Percentiles rank a stretch among this genome's conserved stretches.
Evolutionary conservation across 1,140 invertebrate species (phyloP).

Genomic region (Drosophila micromelanica): DNA sequence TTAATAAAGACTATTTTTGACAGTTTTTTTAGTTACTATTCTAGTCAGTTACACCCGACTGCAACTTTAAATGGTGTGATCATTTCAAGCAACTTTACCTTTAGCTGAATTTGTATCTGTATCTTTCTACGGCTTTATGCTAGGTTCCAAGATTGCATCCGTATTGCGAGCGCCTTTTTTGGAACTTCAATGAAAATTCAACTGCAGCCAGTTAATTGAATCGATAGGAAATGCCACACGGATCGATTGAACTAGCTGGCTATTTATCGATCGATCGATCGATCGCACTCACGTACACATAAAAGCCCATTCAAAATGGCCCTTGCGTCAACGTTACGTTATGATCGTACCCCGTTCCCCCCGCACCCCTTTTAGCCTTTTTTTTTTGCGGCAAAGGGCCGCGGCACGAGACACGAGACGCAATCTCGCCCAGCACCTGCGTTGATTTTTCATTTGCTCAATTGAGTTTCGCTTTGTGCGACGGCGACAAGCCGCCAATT

Average conservation of each 20-base stretch:
- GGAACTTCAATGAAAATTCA: constrained; percentile 46
- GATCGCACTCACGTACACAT: constrained; percentile 12
- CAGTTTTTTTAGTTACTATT: too few relatives aligned
- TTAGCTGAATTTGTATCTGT: background rate
- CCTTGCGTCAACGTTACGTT: constrained; percentile 74
- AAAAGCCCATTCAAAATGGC: constrained; percentile 62
- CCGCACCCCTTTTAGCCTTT: constrained; percentile 42
- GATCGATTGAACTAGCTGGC: constrained; percentile 1
- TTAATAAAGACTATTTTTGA: too few relatives aligned
- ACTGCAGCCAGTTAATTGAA: constrained; percentile 27
- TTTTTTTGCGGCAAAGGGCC: constrained; percentile 5
- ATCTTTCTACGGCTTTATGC: constrained; percentile 20
- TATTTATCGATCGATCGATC: background rate
- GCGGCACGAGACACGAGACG: constrained; percentile 57
- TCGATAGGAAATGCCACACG: constrained; percentile 52
- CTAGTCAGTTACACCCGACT: too few relatives aligned
- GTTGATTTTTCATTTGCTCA: constrained; percentile 57
- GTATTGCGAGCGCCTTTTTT: constrained; percentile 42
- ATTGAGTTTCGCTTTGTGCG: constrained; percentile 69
- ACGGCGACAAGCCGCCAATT: constrained; percentile 57
- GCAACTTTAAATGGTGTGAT: background rate
- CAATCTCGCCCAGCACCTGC: constrained; percentile 60
- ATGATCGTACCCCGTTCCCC: background rate
- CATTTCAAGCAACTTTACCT: background rate
- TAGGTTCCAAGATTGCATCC: constrained; percentile 59